Percentiles rank a stretch among this genome's conserved stretches.
phyloP scores from a whole-genome alignment of 2,797 vertebrate genomes.

The Bradypodion ventrale region DNA sequence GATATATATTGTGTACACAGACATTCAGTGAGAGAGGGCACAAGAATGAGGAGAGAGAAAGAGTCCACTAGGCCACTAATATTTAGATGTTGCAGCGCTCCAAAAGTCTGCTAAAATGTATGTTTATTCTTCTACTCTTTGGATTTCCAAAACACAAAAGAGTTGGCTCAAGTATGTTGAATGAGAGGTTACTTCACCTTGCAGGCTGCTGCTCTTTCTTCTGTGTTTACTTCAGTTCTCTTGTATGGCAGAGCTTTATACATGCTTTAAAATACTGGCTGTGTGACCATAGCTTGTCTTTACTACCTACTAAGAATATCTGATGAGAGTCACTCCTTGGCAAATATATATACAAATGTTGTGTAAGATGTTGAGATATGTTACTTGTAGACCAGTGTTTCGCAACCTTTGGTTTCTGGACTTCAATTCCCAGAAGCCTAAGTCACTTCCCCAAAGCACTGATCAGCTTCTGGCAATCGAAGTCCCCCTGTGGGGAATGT shows the following conservation, averaged over 20 bases:
- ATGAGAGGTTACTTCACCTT: slow-evolving; percentile 7
- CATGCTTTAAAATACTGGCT: slow-evolving; percentile 35
- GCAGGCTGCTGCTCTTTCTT: slow-evolving; percentile 31
- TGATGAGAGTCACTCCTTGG: slow-evolving; percentile 18
- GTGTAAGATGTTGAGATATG: slow-evolving; percentile 18
- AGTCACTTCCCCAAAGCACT: too few species aligned
- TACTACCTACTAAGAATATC: slow-evolving; percentile 45
- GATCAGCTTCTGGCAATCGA: too few species aligned
- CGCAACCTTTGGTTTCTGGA: too few species aligned
- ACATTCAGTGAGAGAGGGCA: slow-evolving; percentile 3
- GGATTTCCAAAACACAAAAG: background rate
- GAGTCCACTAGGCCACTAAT: background rate
- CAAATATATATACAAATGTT: slow-evolving; percentile 11
- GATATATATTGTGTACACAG: slow-evolving; percentile 12
- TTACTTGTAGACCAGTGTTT: slow-evolving; percentile 2
- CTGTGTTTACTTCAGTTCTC: slow-evolving; percentile 27
- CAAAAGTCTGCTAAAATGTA: slow-evolving; percentile 29
- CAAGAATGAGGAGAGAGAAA: slow-evolving; percentile 46
- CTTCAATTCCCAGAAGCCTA: too few species aligned
- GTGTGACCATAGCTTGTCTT: slow-evolving; percentile 35
- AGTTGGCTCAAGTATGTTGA: slow-evolving; percentile 31
- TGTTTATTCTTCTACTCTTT: slow-evolving; percentile 6
- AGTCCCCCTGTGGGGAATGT: too few species aligned
- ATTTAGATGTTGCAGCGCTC: slow-evolving; percentile 26
- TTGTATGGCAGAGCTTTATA: slow-evolving; percentile 43